These are phyloP conservation scores for Pangasius krempfi DNA, from an alignment of 2,797 vertebrate genomes.

Conservation along the genomic window DNA sequence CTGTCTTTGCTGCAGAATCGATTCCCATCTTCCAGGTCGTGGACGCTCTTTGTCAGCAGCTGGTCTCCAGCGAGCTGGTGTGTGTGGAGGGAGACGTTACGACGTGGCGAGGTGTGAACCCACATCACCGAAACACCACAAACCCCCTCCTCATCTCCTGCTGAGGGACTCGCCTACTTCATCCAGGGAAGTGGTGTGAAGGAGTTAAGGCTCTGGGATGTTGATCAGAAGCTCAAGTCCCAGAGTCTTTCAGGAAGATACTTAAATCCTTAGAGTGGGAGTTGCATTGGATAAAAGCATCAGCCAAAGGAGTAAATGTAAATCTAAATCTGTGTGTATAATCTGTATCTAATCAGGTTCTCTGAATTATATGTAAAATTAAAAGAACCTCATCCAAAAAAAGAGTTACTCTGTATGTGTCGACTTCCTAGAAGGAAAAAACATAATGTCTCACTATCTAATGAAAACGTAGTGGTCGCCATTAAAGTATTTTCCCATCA, in stretches of 20 bases:
- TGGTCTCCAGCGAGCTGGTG: constrained; percentile 55
- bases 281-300: background rate
- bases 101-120: constrained; percentile 24
- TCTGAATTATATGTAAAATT: background rate
- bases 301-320: background rate
- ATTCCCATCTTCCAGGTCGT: constrained; percentile 52
- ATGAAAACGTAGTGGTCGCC: background rate
- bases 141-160: constrained; percentile 59
- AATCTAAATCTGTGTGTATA: background rate
- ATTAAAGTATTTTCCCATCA: background rate
- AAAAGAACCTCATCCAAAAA: background rate
- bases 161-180: constrained; percentile 39
- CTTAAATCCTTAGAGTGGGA: background rate
- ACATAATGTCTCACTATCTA: background rate
- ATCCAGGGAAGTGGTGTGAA: background rate
- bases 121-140: constrained; percentile 32
- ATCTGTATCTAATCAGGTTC: background rate
- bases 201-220: background rate
- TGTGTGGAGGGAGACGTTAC: constrained; percentile 23
- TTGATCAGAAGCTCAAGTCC: background rate
- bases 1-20: constrained; percentile 31
- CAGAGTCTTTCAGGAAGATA: background rate
- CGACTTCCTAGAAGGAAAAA: background rate
- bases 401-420: background rate
- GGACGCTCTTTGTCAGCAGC: constrained; percentile 55